Conservation (phyloP, 1,140 invertebrate species). For the Pogonus chalceus region DNA sequence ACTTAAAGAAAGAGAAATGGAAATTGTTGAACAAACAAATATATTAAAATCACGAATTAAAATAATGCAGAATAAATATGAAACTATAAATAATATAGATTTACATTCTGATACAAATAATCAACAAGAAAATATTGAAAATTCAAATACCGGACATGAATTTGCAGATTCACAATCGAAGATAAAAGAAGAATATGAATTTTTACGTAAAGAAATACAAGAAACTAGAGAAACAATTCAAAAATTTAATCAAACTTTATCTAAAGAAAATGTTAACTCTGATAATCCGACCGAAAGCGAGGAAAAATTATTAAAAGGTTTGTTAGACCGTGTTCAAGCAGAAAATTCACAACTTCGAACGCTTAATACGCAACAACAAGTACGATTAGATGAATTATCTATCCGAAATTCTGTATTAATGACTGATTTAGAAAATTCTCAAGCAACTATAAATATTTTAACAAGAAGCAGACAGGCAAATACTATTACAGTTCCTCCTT, state of each 20-base stretch:
- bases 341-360: constrained; percentile 10
- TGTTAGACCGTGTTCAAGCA: no score
- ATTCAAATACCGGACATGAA: background rate
- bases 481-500: no score
- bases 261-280: background rate
- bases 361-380: constrained; percentile 2
- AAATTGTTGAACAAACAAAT: constrained; percentile 8
- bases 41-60: background rate
- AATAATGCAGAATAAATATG: constrained; percentile 6
- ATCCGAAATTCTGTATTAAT: constrained; percentile 6
- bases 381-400: constrained; percentile 9
- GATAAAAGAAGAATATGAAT: background rate
- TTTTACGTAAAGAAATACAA: background rate
- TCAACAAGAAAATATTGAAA: constrained; percentile 9
- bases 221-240: background rate
- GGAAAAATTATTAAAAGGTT: constrained; percentile 3
- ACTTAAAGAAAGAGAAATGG: background rate
- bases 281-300: background rate
- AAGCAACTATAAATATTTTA: background rate
- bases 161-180: background rate
- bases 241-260: background rate
- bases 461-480: no score
- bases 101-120: background rate
- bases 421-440: constrained; percentile 11
- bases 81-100: no score